Conservation (phyloP, 2,797 vertebrate genomes). For the Trematocara caparti region DNA sequence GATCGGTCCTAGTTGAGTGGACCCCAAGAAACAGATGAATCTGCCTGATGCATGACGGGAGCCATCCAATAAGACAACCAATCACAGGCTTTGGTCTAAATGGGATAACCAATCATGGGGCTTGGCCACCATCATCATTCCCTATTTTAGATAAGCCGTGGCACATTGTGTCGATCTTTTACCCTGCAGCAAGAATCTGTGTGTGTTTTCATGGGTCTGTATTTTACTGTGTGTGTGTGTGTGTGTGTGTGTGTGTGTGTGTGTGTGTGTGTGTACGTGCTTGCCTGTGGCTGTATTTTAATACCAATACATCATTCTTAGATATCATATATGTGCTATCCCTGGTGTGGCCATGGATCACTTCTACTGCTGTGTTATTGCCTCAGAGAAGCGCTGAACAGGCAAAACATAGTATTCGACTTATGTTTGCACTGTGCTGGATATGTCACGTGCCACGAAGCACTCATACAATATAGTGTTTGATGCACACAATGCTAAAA, state of each 20-base stretch:
- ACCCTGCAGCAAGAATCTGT: conserved; percentile 18
- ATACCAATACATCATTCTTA: conserved; percentile 27
- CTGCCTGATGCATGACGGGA: conserved; percentile 61
- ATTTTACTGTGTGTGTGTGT: background rate
- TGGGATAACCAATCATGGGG: conserved; percentile 65
- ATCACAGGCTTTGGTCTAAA: conserved; percentile 61
- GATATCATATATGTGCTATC: conserved; percentile 25
- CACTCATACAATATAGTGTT: background rate
- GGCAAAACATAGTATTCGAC: conserved; percentile 31
- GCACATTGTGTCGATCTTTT: conserved; percentile 45
- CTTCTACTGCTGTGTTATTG: conserved; percentile 19
- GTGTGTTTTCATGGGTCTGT: background rate
- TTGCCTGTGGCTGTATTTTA: background rate
- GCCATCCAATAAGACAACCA: conserved; percentile 48
- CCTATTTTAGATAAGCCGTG: conserved; percentile 46
- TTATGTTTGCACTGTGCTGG: conserved; percentile 5
- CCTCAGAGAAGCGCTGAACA: conserved; percentile 33
- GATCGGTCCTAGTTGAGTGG: conserved; percentile 44
- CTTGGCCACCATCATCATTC: conserved; percentile 46
- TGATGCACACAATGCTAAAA: background rate
- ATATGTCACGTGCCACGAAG: conserved; percentile 15
- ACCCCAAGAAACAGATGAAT: conserved; percentile 54
- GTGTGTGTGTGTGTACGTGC: rapidly evolving
- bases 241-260: background rate
- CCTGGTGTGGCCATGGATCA: background rate